These are phyloP conservation scores for Taxidea taxus DNA, from an alignment of 2,113 vertebrate species.

Conservation along the genomic window DNA sequence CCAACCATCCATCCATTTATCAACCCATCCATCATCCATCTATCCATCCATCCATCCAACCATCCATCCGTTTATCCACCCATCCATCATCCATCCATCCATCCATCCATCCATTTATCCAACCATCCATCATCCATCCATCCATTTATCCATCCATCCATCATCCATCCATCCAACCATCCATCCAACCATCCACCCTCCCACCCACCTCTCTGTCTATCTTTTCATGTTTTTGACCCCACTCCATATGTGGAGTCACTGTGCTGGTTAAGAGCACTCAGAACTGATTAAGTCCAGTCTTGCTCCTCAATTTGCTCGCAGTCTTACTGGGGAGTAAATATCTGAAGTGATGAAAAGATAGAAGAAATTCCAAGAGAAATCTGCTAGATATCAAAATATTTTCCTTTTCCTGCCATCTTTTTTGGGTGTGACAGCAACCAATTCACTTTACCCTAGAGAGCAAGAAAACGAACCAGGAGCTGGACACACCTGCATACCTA, in stretches of 20 bases:
- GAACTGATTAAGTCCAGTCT: no score
- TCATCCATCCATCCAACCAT: background rate
- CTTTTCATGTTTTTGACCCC: background rate
- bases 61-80: accelerated
- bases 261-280: background rate
- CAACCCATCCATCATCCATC: accelerated
- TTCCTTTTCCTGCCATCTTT: background rate
- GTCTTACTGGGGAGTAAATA: background rate
- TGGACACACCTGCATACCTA: accelerated
- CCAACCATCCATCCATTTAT: accelerated
- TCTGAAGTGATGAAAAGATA: background rate
- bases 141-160: accelerated
- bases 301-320: background rate
- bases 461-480: background rate
- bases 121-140: background rate
- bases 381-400: background rate
- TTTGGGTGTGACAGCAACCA: background rate
- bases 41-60: background rate
- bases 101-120: accelerated
- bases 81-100: accelerated
- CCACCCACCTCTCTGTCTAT: background rate
- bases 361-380: background rate
- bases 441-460: background rate
- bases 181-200: accelerated
- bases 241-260: background rate